Conservation (phyloP, 2,888 invertebrate genomes). For the Monochamus alternatus region DNA sequence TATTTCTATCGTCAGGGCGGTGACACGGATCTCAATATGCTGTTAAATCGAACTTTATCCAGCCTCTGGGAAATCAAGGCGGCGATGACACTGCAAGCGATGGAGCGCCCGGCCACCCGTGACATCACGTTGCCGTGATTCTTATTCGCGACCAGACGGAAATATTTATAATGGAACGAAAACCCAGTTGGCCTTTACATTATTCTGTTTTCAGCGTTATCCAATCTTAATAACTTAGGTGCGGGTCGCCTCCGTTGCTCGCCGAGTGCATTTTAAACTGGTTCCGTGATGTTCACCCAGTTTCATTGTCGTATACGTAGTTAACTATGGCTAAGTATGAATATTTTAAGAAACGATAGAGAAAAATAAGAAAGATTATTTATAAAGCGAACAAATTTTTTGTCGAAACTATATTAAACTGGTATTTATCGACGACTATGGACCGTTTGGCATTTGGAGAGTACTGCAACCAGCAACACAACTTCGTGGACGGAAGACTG, state of each 20-base stretch:
- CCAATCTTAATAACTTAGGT: constrained; percentile 29
- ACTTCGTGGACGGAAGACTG: no score
- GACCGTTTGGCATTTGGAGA: no score
- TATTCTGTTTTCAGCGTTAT: constrained; percentile 32
- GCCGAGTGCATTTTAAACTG: neutral
- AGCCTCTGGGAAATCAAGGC: constrained; percentile 70
- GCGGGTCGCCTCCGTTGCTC: neutral
- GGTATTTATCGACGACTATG: no score
- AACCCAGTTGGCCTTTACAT: constrained; percentile 32
- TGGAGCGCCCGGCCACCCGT: constrained; percentile 41
- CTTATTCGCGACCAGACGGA: constrained; percentile 65
- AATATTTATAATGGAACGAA: constrained; percentile 64
- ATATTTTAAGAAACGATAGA: no score
- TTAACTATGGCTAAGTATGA: no score
- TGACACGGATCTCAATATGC: constrained; percentile 68
- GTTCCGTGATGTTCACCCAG: no score
- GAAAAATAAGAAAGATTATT: no score
- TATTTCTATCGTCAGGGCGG: constrained; percentile 23
- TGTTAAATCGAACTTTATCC: constrained; percentile 71
- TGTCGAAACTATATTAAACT: no score
- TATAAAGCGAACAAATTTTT: no score
- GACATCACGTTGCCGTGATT: constrained; percentile 62
- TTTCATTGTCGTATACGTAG: no score
- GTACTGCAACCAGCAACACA: no score
- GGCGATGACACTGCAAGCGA: constrained; percentile 61